Conservation (phyloP, 1,140 invertebrate species). For the Microplitis demolitor region DNA sequence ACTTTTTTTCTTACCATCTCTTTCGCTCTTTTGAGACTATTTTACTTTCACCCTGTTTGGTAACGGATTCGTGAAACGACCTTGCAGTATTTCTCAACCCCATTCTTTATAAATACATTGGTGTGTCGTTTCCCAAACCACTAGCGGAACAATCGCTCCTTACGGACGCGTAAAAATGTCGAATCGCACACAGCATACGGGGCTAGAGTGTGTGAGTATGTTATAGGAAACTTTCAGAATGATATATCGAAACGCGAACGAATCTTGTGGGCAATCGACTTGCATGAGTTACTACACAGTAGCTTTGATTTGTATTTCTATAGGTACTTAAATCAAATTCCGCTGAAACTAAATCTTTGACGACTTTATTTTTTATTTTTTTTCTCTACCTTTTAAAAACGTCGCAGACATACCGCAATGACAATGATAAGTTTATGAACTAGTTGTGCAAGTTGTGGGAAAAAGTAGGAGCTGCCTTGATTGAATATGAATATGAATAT, state of each 20-base stretch:
- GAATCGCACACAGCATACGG: conserved; percentile 28
- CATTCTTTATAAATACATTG: neutral
- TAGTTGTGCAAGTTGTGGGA: too few species aligned
- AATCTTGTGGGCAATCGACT: conserved; percentile 6
- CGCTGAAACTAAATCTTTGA: too few species aligned
- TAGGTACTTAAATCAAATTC: too few species aligned
- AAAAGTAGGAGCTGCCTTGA: too few species aligned
- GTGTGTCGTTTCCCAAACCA: conserved; percentile 14
- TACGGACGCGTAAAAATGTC: conserved; percentile 49
- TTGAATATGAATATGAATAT: neutral
- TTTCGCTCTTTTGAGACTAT: neutral
- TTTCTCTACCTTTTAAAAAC: too few species aligned
- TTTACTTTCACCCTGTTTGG: neutral
- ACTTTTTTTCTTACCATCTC: neutral
- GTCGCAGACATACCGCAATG: too few species aligned
- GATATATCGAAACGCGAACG: conserved; percentile 12
- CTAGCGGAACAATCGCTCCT: conserved; percentile 49
- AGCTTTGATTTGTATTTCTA: conserved; percentile 10
- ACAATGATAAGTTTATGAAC: too few species aligned
- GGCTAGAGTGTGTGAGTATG: neutral
- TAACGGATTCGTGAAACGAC: conserved; percentile 22
- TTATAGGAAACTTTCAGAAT: conserved; percentile 4
- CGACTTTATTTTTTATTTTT: too few species aligned
- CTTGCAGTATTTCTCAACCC: conserved; percentile 7
- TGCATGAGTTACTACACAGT: neutral